Percentiles rank a stretch among this genome's conserved stretches.
These are phyloP conservation scores for Sebastolobus alascanus DNA, from an alignment of 2,797 vertebrate genomes.

Conservation along the genomic window DNA sequence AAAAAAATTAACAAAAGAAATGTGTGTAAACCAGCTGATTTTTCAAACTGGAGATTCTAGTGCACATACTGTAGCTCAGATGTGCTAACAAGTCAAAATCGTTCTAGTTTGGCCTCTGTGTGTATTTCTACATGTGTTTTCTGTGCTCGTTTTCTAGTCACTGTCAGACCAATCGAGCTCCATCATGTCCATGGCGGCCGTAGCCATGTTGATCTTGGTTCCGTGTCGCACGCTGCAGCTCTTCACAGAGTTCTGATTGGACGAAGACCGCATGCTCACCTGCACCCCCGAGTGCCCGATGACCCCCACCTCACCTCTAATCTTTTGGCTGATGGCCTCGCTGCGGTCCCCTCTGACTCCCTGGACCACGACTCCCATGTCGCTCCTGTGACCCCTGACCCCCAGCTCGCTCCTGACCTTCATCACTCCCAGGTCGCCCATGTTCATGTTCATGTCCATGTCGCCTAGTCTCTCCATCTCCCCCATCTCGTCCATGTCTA, in stretches of 20 bases:
- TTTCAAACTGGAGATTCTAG: slow-evolving; percentile 48
- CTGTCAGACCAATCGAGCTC: slow-evolving; percentile 95
- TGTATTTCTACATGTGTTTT: slow-evolving; percentile 34
- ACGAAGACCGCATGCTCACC: slow-evolving; percentile 94
- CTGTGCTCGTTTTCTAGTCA: slow-evolving; percentile 70
- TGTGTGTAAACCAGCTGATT: slow-evolving; percentile 60
- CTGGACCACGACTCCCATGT: slow-evolving; percentile 77
- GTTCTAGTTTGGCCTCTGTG: slow-evolving; percentile 63
- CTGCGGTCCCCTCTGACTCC: slow-evolving; percentile 73
- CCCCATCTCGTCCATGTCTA: slow-evolving; percentile 81
- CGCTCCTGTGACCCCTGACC: slow-evolving; percentile 69
- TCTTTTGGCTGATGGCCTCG: slow-evolving; percentile 75
- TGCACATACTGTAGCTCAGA: slow-evolving; percentile 59
- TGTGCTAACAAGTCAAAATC: slow-evolving; percentile 54
- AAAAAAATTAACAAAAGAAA: slow-evolving; percentile 63
- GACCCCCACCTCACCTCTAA: slow-evolving; percentile 75
- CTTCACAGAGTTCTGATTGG: slow-evolving; percentile 98
- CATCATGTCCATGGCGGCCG: slow-evolving; percentile 92
- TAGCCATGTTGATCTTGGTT: slow-evolving; percentile 96
- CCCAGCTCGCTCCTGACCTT: slow-evolving; percentile 78
- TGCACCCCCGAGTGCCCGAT: slow-evolving; percentile 92
- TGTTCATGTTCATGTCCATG: slow-evolving; percentile 87
- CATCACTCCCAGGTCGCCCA: slow-evolving; percentile 71
- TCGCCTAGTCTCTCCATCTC: slow-evolving; percentile 92
- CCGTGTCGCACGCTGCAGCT: slow-evolving; percentile 95